Conservation (phyloP, 2,797 vertebrate species). For the Macropus fuliginosus region DNA sequence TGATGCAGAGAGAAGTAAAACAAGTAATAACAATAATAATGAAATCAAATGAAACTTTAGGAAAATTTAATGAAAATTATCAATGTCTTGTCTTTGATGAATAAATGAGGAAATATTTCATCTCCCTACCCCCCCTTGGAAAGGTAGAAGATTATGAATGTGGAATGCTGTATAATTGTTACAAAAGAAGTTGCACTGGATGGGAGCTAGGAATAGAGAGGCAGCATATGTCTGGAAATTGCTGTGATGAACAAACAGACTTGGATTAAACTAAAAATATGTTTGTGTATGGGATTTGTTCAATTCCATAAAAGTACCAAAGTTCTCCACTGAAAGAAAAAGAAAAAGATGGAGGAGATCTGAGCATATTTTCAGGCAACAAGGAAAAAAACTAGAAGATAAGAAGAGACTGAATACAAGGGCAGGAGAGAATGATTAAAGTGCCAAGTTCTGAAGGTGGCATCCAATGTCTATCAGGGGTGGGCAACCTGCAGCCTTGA, state of each 20-base stretch:
- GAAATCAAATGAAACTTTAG: neutral
- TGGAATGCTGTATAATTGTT: neutral
- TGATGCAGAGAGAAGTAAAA: neutral
- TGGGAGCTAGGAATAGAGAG: neutral
- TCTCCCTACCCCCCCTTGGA: neutral
- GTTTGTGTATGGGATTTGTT: neutral
- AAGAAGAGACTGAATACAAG: neutral
- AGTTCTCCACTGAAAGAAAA: neutral
- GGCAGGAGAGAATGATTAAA: too few relatives aligned
- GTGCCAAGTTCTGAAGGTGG: neutral
- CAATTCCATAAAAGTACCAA: neutral
- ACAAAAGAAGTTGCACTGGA: neutral
- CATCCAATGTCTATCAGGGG: neutral
- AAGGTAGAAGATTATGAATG: neutral
- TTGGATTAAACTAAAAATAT: neutral
- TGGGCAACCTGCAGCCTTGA: too few relatives aligned
- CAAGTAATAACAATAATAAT: neutral
- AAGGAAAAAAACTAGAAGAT: neutral
- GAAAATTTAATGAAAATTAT: neutral
- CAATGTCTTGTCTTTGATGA: neutral
- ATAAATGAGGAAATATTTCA: neutral
- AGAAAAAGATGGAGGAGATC: neutral
- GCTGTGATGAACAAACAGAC: neutral
- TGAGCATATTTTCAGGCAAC: neutral
- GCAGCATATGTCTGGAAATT: too few relatives aligned